A percentile compares a stretch with the other conserved stretches of the same genome.
phyloP scores from a whole-genome alignment of 2,797 vertebrate genomes.

The Streptopelia turtur region DNA sequence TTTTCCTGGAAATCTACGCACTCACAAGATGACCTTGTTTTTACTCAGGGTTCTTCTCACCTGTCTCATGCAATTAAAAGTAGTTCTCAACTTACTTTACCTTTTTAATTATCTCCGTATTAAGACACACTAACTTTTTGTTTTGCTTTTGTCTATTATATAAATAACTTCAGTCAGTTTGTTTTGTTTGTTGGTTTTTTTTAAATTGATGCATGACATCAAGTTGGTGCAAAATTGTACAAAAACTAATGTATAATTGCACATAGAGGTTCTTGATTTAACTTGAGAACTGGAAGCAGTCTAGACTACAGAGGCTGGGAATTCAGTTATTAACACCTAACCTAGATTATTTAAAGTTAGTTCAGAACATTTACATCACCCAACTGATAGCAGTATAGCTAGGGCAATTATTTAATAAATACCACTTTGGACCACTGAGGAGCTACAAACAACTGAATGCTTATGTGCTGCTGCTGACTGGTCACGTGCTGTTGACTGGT shows the following conservation, averaged over 20 bases:
- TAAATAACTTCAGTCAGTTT: background rate
- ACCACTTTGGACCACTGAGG: background rate
- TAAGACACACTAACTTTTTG: background rate
- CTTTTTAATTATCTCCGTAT: background rate
- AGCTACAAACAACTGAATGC: background rate
- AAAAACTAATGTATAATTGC: background rate
- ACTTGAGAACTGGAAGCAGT: background rate
- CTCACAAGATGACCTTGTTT: slow-evolving; percentile 14
- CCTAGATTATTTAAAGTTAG: background rate
- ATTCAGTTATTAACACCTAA: background rate
- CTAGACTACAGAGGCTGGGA: background rate
- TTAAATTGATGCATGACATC: background rate
- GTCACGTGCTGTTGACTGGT: background rate
- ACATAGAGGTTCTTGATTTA: background rate
- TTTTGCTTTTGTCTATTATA: slow-evolving; percentile 21
- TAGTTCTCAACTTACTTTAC: background rate
- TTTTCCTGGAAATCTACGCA: slow-evolving; percentile 30
- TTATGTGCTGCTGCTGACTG: background rate
- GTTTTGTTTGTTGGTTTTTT: background rate
- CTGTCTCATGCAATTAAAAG: background rate
- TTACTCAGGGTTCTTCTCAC: background rate
- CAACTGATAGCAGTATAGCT: background rate
- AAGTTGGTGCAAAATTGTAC: background rate
- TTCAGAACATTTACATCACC: background rate
- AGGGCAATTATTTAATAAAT: background rate